These are phyloP conservation scores for Alviniconcha marisindica DNA, from an alignment of 1,140 invertebrate genomes.

Conservation along the genomic window DNA sequence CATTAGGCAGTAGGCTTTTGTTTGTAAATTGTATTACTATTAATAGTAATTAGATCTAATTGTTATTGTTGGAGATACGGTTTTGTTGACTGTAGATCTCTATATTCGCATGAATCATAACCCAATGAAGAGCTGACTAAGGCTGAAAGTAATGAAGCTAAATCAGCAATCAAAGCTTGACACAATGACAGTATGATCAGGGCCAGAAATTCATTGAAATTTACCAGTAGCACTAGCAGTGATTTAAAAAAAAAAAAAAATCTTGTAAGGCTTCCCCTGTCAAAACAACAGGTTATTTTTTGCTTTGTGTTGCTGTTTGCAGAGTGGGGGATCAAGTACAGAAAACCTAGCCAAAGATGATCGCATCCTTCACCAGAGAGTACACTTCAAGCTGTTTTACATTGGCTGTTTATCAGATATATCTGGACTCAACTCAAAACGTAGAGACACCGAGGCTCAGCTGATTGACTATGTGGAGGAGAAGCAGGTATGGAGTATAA, in stretches of 20 bases:
- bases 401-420: slow-evolving; percentile 59
- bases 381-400: slow-evolving; percentile 59
- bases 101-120: too few species aligned
- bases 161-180: too few species aligned
- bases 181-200: too few species aligned
- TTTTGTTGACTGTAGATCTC: too few species aligned
- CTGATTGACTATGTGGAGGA: slow-evolving; percentile 67
- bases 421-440: slow-evolving; percentile 55
- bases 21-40: too few species aligned
- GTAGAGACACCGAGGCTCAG: slow-evolving; percentile 63
- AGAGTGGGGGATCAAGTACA: slow-evolving; percentile 46
- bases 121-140: too few species aligned
- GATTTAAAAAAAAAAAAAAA: background rate
- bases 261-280: background rate
- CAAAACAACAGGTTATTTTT: background rate
- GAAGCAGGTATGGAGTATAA: slow-evolving; percentile 54
- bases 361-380: slow-evolving; percentile 51
- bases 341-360: slow-evolving; percentile 56
- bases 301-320: slow-evolving; percentile 20
- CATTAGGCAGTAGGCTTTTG: too few species aligned
- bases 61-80: too few species aligned
- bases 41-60: too few species aligned
- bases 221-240: too few species aligned
- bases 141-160: too few species aligned
- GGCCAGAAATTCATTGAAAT: too few species aligned